Evolutionary conservation across 2,888 invertebrate genomes (phyloP).

Genomic region (Bombylius discolor): DNA sequence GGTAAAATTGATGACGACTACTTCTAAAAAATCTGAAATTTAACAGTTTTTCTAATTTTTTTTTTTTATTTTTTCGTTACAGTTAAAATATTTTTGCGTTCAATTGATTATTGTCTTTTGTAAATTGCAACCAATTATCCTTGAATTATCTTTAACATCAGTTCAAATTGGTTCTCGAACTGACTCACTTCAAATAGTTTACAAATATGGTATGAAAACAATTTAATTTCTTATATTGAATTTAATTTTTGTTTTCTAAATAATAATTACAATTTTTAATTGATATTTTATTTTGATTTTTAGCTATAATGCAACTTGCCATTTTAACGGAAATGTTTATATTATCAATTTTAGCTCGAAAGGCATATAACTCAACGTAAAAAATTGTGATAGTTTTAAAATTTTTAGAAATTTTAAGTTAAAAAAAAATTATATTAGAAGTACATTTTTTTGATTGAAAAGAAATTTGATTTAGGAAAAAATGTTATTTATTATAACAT

Average conservation of each 20-base stretch:
- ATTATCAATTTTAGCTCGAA: constrained; percentile 29
- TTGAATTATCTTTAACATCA: constrained; percentile 24
- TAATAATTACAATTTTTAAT: too few species aligned
- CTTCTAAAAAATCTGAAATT: too few species aligned
- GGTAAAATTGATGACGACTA: constrained; percentile 10
- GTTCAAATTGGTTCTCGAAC: constrained; percentile 25
- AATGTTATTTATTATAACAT: too few species aligned
- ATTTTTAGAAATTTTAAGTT: too few species aligned
- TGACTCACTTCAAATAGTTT: constrained; percentile 30
- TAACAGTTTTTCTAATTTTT: too few species aligned
- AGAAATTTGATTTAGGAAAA: too few species aligned
- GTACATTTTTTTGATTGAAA: too few species aligned
- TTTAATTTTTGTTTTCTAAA: neutral
- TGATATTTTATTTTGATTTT: constrained; percentile 7
- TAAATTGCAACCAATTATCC: constrained; percentile 29
- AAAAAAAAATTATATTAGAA: too few species aligned
- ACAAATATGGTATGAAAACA: constrained; percentile 28
- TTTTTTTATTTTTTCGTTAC: constrained; percentile 1
- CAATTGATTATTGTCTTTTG: constrained; percentile 31
- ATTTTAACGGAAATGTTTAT: constrained; percentile 31
- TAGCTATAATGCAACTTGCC: constrained; percentile 22
- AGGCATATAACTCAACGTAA: constrained; percentile 24
- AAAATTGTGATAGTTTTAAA: neutral
- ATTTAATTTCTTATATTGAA: neutral
- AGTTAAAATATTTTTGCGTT: constrained; percentile 30